Percentiles rank a stretch among this genome's conserved stretches.
These are phyloP conservation scores for Halichoeres trimaculatus DNA, from an alignment of 2,113 vertebrate genomes.

Conservation along the genomic window DNA sequence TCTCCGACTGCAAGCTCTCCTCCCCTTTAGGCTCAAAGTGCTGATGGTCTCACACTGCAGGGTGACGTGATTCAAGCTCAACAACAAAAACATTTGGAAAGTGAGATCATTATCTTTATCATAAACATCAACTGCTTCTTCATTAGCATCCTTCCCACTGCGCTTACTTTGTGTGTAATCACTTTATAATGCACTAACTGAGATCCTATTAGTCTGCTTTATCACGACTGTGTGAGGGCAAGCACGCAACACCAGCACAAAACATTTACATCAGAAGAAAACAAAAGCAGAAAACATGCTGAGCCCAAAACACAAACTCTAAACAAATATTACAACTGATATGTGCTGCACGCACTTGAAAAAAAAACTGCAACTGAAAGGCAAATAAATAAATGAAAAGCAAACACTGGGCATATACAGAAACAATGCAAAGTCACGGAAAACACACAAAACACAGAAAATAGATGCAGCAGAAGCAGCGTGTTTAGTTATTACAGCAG, in stretches of 20 bases:
- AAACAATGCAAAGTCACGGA: neutral
- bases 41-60: conserved; percentile 48
- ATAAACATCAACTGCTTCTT: conserved; percentile 26
- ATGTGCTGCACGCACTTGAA: too few species aligned
- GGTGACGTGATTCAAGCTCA: conserved; percentile 39
- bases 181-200: neutral
- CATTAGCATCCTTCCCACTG: conserved; percentile 38
- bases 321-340: too few species aligned
- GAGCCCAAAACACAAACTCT: too few species aligned
- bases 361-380: neutral
- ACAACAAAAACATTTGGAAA: conserved; percentile 35
- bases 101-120: conserved; percentile 27
- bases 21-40: conserved; percentile 52
- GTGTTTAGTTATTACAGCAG: neutral
- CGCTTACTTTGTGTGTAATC: too few species aligned
- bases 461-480: too few species aligned
- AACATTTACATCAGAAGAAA: too few species aligned
- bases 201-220: neutral
- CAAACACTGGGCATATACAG: neutral
- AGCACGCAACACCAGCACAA: too few species aligned
- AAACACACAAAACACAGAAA: too few species aligned
- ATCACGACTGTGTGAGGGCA: too few species aligned
- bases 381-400: neutral
- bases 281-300: too few species aligned
- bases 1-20: conserved; percentile 38